phyloP scores from a whole-genome alignment of 2,888 invertebrate species.

The Panzeria rudis region DNA sequence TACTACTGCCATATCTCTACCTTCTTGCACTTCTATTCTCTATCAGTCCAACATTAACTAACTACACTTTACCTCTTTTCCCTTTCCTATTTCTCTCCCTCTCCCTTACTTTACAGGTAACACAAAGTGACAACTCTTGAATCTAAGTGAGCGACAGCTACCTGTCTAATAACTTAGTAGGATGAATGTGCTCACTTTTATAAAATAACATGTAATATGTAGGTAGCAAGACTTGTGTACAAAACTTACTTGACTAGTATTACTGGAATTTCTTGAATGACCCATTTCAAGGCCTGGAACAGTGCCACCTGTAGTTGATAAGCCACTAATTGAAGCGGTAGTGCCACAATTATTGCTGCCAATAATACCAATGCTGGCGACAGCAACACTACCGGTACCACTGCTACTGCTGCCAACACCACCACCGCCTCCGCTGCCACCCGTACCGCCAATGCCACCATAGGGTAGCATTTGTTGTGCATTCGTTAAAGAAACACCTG shows the following conservation, averaged over 20 bases:
- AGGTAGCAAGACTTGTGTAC: not conserved
- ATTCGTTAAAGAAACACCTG: slow-evolving; percentile 75
- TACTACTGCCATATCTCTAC: too few species aligned
- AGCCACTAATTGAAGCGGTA: slow-evolving; percentile 72
- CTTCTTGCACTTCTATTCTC: too few species aligned
- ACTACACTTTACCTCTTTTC: too few species aligned
- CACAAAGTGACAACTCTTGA: too few species aligned
- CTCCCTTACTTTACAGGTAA: too few species aligned
- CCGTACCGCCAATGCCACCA: slow-evolving; percentile 76
- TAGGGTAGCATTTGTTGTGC: slow-evolving; percentile 78
- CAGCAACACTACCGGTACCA: slow-evolving; percentile 62
- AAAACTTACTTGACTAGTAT: slow-evolving; percentile 88
- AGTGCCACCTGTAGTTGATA: slow-evolving; percentile 65
- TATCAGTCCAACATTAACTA: too few species aligned
- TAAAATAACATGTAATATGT: too few species aligned
- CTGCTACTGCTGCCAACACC: slow-evolving; percentile 56
- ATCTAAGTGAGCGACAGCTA: too few species aligned
- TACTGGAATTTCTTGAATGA: slow-evolving; percentile 91
- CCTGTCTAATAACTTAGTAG: too few species aligned
- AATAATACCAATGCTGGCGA: slow-evolving; percentile 75
- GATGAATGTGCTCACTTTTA: too few species aligned
- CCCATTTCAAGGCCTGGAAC: slow-evolving; percentile 81
- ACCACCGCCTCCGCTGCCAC: slow-evolving; percentile 75
- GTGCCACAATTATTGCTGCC: slow-evolving; percentile 81
- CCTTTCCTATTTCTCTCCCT: too few species aligned